Evolutionary conservation across 2,888 invertebrate genomes (phyloP).

Genomic region (Lasioglossum villosulum): DNA sequence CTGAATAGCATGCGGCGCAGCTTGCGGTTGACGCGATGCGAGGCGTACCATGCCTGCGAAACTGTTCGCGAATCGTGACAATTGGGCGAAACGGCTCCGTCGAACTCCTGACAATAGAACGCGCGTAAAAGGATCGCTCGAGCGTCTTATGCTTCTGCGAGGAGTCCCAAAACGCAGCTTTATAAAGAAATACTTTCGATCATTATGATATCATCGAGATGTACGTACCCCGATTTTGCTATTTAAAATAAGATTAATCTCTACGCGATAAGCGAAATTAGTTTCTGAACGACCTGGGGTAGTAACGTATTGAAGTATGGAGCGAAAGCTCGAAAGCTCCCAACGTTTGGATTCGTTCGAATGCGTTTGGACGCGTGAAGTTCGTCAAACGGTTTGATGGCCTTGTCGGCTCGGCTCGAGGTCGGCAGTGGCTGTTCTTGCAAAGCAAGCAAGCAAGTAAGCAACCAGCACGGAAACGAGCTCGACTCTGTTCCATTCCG

Average conservation of each 20-base stretch:
- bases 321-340: not conserved
- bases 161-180: not conserved
- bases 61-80: not conserved
- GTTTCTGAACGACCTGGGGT: too few relatives aligned
- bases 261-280: too few relatives aligned
- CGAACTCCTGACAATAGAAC: not conserved
- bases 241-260: too few relatives aligned
- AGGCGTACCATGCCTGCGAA: not conserved
- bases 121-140: not conserved
- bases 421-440: slow-evolving; percentile 14
- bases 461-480: slow-evolving; percentile 31
- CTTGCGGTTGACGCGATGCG: not conserved
- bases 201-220: too few relatives aligned
- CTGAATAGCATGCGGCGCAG: not conserved
- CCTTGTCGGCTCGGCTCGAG: slow-evolving; percentile 4
- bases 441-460: slow-evolving; percentile 12
- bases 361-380: slow-evolving; percentile 1
- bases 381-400: not conserved
- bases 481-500: slow-evolving; percentile 17
- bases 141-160: not conserved
- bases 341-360: not conserved
- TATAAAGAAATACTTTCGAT: not conserved
- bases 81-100: not conserved
- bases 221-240: too few relatives aligned
- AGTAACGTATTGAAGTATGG: too few relatives aligned